Base-by-base conservation (phyloP, 1,140 invertebrate species). In the Drosophila dunni region DNA sequence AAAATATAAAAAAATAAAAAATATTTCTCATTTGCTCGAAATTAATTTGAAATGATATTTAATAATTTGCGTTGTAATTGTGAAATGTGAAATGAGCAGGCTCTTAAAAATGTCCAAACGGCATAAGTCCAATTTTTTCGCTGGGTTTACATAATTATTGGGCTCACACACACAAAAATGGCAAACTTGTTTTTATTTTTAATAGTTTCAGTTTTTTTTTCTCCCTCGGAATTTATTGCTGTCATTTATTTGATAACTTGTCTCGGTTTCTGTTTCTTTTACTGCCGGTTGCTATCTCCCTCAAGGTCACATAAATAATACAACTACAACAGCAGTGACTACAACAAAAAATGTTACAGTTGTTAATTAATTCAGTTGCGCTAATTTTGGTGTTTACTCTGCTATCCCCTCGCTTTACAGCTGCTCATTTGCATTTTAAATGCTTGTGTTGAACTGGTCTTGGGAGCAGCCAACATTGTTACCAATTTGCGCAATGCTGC, bases 291-390 rank as follows among this genome's bases (percentile, higher is more conserved):
- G 63, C 68, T 65, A 70, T 78, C 84, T 80, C 70, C 42, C 69
- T 88, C 83, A 88, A 88, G 83, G 83, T 88, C 83, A 83, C 61
- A 51, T 48, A 48, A 65, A 67, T 79, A 82, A 82, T 82, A 48
- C 64, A n/a, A 53, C 48, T 15, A 67, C 40, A 81, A 71, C 46
- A 51, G 57, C 46, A 50, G 13, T 9, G 10, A 48, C 53, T 68
- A 72, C 83, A 88, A 29, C 24, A 29, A 29, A 4, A 89, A 89
- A 71, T 72, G 84, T 73, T 74, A 85, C 78, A 78, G 66, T 77
- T 80, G 78, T 70, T 89, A 90, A 89, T 89, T 89, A 89, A 89
- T 90, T 89, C 80, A 89, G 84, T 89, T 89, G 85, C 84, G 74
- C 77, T 89, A 89, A 83, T 88, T 81, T 83, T 62, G 77, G 33